phyloP scores from a whole-genome alignment of 1,140 invertebrate species.

The Wasmannia auropunctata region DNA sequence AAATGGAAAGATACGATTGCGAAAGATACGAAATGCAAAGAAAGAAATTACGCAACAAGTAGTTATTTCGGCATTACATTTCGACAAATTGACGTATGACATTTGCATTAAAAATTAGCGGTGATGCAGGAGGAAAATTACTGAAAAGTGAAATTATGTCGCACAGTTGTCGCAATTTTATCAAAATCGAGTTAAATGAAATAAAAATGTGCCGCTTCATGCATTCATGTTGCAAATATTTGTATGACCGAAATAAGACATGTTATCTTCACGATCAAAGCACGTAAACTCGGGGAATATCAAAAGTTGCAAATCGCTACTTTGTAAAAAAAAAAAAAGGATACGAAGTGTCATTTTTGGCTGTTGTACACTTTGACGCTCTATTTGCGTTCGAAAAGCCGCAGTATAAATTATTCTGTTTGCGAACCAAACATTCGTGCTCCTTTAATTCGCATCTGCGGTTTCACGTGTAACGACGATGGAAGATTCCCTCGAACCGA shows the following conservation, averaged over 20 bases:
- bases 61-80: background rate
- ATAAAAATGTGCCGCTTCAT: background rate
- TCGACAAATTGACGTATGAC: background rate
- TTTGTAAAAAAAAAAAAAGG: background rate
- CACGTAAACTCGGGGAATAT: conserved; percentile 12
- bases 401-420: background rate
- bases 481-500: background rate
- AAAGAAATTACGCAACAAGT: background rate
- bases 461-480: background rate
- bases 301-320: background rate
- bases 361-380: background rate
- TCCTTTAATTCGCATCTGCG: background rate
- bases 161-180: background rate
- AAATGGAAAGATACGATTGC: background rate
- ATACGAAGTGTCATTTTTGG: background rate
- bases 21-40: too few species aligned
- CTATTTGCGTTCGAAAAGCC: background rate
- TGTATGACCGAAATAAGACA: too few species aligned
- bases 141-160: background rate
- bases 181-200: background rate
- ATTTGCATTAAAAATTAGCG: background rate
- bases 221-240: background rate
- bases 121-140: background rate
- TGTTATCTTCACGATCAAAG: background rate
- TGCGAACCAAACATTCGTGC: background rate